Conservation (phyloP, 2,113 vertebrate genomes). For the Numida meleagris region DNA sequence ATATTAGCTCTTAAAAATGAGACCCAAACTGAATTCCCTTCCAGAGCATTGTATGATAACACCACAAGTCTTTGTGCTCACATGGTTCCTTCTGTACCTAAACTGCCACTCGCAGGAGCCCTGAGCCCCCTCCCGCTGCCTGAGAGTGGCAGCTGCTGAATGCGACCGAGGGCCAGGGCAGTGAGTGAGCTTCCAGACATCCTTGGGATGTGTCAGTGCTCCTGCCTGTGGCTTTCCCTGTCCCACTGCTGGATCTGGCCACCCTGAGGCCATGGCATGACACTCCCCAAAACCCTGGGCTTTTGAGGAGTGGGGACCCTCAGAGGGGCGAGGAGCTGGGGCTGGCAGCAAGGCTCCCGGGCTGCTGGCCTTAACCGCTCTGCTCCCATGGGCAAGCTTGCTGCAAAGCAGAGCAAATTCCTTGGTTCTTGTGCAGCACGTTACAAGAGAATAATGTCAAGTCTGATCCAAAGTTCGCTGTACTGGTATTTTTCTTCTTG, state of each 20-base stretch:
- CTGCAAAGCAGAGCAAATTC: neutral
- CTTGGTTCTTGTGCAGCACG: neutral
- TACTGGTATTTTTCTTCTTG: neutral
- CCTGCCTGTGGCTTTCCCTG: neutral
- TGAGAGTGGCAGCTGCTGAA: neutral
- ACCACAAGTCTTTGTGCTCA: neutral
- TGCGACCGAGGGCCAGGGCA: neutral
- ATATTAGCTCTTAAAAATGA: constrained; percentile 64
- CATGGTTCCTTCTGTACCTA: neutral
- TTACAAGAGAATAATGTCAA: neutral
- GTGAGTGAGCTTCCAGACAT: neutral
- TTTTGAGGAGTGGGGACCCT: neutral
- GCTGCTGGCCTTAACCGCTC: neutral
- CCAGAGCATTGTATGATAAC: neutral
- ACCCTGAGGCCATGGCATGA: rapidly evolving
- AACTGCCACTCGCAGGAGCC: neutral
- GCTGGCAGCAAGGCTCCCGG: neutral
- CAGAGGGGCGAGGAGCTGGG: neutral
- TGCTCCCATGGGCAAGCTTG: rapidly evolving
- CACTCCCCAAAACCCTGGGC: rapidly evolving
- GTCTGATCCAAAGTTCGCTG: neutral
- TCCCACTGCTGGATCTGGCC: neutral
- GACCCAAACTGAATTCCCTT: constrained; percentile 53
- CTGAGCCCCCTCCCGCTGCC: neutral
- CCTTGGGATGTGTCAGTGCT: neutral